Evolutionary conservation across 2,888 invertebrate genomes (phyloP).

Genomic region (Diabrotica balteata): DNA sequence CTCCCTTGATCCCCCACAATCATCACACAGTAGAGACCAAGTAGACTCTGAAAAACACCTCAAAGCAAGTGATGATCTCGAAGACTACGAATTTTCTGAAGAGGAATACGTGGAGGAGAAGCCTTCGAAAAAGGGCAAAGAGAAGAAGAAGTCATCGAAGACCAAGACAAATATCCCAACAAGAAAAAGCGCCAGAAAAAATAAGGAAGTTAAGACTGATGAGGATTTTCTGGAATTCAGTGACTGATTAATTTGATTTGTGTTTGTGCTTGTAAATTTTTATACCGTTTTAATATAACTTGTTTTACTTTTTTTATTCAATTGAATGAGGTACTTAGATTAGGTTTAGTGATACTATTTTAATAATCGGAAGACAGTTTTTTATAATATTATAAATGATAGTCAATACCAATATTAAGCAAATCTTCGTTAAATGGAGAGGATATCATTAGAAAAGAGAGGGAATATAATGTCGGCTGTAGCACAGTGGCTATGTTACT

Average conservation of each 20-base stretch:
- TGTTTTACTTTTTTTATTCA: not conserved
- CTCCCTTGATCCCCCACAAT: conserved; percentile 42
- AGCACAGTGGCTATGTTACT: too few relatives aligned
- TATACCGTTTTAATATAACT: not conserved
- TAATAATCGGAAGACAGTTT: too few relatives aligned
- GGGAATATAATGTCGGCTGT: too few relatives aligned
- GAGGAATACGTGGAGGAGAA: conserved; percentile 40
- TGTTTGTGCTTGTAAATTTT: too few relatives aligned
- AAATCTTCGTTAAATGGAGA: too few relatives aligned
- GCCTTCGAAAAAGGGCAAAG: conserved; percentile 31
- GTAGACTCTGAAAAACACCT: conserved; percentile 40
- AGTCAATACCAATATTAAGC: too few relatives aligned
- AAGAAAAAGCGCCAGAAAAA: conserved; percentile 50
- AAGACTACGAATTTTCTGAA: conserved; percentile 36
- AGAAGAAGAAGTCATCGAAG: conserved; percentile 41
- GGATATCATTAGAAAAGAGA: too few relatives aligned
- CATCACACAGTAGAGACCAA: conserved; percentile 35
- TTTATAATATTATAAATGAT: too few relatives aligned
- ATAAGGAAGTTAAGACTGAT: conserved; percentile 42
- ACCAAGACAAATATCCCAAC: conserved; percentile 40
- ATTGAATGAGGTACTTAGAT: not conserved
- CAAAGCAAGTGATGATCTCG: conserved; percentile 33
- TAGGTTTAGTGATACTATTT: too few relatives aligned
- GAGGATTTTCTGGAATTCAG: conserved; percentile 44
- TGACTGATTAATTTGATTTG: conserved; percentile 39